Percentiles rank a stretch among this genome's conserved stretches.
These are phyloP conservation scores for Cinara cedri DNA, from an alignment of 2,888 invertebrate species.

Conservation along the genomic window DNA sequence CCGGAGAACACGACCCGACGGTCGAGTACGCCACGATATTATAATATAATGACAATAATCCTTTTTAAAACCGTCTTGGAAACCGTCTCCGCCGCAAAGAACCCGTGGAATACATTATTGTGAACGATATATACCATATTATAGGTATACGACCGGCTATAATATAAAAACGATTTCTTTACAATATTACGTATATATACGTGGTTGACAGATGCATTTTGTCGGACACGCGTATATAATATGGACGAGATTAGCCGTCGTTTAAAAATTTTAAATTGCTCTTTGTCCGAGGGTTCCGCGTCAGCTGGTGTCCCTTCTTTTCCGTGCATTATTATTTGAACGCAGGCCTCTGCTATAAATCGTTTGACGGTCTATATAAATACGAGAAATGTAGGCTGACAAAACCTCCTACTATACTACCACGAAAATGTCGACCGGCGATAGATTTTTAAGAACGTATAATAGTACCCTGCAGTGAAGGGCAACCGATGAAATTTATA, in stretches of 20 bases:
- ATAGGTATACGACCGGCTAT: background rate
- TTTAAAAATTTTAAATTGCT: conserved; percentile 29
- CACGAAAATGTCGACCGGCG: too few species aligned
- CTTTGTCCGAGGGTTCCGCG: background rate
- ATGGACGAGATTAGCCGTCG: conserved; percentile 13
- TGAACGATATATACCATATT: too few species aligned
- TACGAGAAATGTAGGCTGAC: too few species aligned
- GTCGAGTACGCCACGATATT: too few species aligned
- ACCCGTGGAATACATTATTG: too few species aligned
- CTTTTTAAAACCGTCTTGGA: conserved; percentile 10
- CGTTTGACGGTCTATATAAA: background rate
- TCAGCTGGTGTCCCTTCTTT: conserved; percentile 7
- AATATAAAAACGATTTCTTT: background rate
- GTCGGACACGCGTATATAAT: conserved; percentile 14
- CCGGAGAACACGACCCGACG: conserved; percentile 2
- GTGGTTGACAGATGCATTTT: background rate
- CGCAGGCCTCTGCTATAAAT: background rate
- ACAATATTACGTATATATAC: background rate
- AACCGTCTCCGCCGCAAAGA: background rate
- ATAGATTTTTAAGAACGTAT: too few species aligned
- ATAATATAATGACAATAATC: background rate
- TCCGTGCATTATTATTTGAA: too few species aligned
- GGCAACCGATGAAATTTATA: too few species aligned
- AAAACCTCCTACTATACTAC: too few species aligned
- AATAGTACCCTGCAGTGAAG: too few species aligned